Base-by-base conservation (phyloP, 2,888 invertebrate species). In the Ommatoiulus sabulosus region DNA sequence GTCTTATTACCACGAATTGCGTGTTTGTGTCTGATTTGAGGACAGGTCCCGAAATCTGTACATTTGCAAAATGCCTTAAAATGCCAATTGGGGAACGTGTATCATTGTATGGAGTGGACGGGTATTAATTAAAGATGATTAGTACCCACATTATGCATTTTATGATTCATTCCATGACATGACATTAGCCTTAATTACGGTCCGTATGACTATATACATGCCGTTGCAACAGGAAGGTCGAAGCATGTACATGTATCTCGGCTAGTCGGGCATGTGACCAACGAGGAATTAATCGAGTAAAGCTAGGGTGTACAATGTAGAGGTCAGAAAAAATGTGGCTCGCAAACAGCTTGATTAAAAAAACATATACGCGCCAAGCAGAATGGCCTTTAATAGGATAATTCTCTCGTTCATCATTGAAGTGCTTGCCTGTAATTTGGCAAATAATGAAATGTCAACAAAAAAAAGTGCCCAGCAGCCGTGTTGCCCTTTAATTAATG, bases 401-500 rank as follows among this genome's bases (percentile, higher is more conserved):
- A 35, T 80, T 80, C 3, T 80, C 72, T 80, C 35, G 35, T 80
- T 35, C 80, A 24, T 43, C 15, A 35, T 10, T 80, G 3, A 80
- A 35, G 35, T 80, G 72, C 24, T 0, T 72, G 72, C 80, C 80
- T 15, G 80, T 43, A 43, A 80, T 80, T 43, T 15, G 35, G 35
- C 80, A 80, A 80, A 80, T 80, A 80, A 80, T 80, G 80, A 80
- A 80, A 43, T 80, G 80, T 80, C 35, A 80, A 80, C 80, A 80
- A 80, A 80, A 52, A 52, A 48, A 72, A 72, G 8, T 35, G 15
- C 80, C 35, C 80, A 80, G 80, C 80, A 80, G 80, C 35, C 80
- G 35, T 80, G 80, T 43, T 15, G 35, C 80, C 35, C 80, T 80
- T 80, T 80, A 80, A 80, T 80, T 80, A 80, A 80, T 80, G 80